Conservation (phyloP, 2,113 vertebrate genomes). For the Orthonyx spaldingii region DNA sequence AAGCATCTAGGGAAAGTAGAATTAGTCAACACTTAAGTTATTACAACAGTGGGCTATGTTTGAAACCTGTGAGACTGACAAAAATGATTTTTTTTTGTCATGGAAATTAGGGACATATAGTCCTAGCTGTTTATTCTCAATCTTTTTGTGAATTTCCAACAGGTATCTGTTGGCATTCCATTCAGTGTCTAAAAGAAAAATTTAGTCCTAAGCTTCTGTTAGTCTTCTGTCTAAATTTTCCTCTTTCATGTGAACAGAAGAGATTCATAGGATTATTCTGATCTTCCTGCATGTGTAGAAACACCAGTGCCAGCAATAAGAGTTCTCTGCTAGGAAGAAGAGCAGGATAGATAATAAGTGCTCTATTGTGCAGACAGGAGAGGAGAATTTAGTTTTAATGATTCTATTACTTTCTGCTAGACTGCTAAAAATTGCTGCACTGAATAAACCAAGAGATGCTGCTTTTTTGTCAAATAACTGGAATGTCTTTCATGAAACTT, state of each 20-base stretch:
- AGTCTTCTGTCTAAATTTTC: not conserved
- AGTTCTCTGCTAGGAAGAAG: not conserved
- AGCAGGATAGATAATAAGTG: not conserved
- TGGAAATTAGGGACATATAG: not conserved
- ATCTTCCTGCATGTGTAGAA: not conserved
- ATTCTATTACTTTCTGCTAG: not conserved
- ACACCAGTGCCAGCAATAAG: not conserved
- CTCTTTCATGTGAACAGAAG: not conserved
- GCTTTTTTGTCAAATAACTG: not conserved
- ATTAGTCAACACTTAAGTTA: not conserved
- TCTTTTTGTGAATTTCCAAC: not conserved
- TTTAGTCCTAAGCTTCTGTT: not conserved
- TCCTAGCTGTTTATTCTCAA: not conserved
- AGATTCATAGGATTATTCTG: not conserved
- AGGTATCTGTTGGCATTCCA: not conserved
- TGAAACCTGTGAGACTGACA: not conserved
- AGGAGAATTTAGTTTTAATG: slow-evolving; percentile 38
- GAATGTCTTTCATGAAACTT: not conserved
- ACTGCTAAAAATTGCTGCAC: not conserved
- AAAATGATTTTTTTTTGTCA: not conserved
- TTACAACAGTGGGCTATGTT: not conserved
- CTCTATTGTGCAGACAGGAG: not conserved
- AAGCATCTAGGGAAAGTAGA: not conserved
- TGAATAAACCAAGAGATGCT: not conserved
- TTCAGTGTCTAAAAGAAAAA: not conserved